phyloP scores from a whole-genome alignment of 1,140 invertebrate species.

The Heliconius hewitsoni region DNA sequence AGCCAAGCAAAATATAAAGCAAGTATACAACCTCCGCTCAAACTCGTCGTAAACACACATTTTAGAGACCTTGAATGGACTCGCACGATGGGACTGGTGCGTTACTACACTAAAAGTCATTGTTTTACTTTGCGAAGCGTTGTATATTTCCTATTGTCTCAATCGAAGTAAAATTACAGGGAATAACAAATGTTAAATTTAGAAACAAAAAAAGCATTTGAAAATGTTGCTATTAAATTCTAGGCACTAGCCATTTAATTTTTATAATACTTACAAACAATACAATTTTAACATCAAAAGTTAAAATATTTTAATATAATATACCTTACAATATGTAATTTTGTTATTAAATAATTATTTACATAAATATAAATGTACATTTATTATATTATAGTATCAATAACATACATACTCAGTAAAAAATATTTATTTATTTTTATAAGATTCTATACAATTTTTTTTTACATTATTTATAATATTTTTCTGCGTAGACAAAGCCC shows the following conservation, averaged over 20 bases:
- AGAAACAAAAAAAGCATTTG: not conserved
- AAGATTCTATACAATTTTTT: no score
- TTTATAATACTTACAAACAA: no score
- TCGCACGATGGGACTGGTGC: not conserved
- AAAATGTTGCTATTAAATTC: no score
- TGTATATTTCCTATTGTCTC: not conserved
- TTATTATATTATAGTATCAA: no score
- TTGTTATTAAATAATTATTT: no score
- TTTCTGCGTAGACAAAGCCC: not conserved
- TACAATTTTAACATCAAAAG: no score
- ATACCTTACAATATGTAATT: no score
- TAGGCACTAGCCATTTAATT: no score
- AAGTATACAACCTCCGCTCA: not conserved
- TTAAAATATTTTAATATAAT: no score
- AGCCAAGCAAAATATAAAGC: constrained; percentile 1
- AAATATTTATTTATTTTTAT: no score
- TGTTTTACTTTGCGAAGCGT: not conserved
- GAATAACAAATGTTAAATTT: not conserved
- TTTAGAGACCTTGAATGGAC: not conserved
- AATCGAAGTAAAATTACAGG: not conserved
- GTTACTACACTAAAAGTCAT: not conserved
- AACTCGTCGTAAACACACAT: not conserved
- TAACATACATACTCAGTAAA: no score
- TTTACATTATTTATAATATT: not conserved
- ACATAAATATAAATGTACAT: no score